phyloP scores from a whole-genome alignment of 2,113 vertebrate genomes.

The Panurus biarmicus region DNA sequence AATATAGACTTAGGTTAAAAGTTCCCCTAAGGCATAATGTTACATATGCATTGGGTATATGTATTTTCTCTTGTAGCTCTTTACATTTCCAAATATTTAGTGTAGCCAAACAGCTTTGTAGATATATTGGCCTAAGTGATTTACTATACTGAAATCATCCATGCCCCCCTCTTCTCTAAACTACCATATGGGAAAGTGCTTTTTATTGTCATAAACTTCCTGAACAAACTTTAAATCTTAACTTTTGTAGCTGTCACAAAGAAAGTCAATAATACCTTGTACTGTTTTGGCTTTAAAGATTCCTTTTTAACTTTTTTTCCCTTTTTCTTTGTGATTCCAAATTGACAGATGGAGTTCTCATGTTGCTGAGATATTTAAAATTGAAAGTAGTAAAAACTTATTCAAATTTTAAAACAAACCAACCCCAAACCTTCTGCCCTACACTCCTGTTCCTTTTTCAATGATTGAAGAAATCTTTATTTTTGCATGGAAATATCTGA shows the following conservation, averaged over 20 bases:
- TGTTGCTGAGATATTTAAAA: not conserved
- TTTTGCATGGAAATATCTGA: not conserved
- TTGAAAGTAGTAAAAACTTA: not conserved
- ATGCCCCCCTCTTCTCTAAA: not conserved
- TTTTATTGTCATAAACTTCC: not conserved
- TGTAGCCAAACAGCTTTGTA: not conserved
- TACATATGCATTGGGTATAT: not conserved
- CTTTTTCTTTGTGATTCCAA: not conserved
- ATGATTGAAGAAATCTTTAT: not conserved
- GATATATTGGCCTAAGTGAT: not conserved
- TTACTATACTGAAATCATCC: not conserved
- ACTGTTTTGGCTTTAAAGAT: not conserved
- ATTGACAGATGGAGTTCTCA: not conserved
- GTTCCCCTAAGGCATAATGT: not conserved
- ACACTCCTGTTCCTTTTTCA: not conserved
- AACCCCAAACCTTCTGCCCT: not conserved
- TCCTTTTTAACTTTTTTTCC: not conserved
- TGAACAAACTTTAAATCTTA: not conserved
- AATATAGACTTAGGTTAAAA: not conserved
- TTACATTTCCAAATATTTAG: not conserved
- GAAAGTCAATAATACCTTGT: not conserved
- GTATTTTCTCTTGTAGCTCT: not conserved
- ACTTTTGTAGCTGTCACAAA: not conserved
- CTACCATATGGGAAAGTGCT: not conserved
- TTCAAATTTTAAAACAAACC: not conserved